These are phyloP conservation scores for Brachionus manjavacas DNA, from an alignment of 1,140 invertebrate species.

Conservation along the genomic window DNA sequence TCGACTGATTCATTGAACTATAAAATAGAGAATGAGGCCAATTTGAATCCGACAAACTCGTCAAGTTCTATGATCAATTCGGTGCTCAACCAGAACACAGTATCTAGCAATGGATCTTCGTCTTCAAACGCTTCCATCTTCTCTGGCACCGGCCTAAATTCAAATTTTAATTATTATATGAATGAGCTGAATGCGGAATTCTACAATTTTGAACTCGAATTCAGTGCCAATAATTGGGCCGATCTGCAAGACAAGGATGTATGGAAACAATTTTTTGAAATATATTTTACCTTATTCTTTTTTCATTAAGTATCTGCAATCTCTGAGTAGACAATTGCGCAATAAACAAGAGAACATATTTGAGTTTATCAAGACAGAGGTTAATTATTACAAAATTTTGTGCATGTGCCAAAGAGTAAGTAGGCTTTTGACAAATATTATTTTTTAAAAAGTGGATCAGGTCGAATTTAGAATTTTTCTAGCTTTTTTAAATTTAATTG, in stretches of 20 bases:
- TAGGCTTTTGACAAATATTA: not conserved
- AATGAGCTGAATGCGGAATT: conserved; percentile 27
- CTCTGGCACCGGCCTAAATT: conserved; percentile 11
- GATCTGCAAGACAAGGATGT: conserved; percentile 15
- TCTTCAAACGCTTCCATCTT: not conserved
- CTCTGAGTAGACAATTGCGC: conserved; percentile 2
- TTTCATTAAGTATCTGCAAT: conserved; percentile 4
- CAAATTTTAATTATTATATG: conserved; percentile 23
- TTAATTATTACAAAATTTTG: conserved; percentile 42
- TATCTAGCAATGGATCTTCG: not conserved
- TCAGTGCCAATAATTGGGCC: conserved; percentile 38
- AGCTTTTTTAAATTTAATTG: not conserved
- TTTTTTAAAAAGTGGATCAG: not conserved
- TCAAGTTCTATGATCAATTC: not conserved
- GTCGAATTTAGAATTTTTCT: not conserved
- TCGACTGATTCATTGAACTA: conserved; percentile 9
- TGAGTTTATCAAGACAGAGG: conserved; percentile 40
- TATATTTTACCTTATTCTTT: not conserved
- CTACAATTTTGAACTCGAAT: not conserved
- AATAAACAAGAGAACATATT: conserved; percentile 42
- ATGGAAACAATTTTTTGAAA: not conserved
- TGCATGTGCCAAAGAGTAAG: conserved; percentile 31
- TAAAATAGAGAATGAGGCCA: not conserved
- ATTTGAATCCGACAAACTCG: not conserved
- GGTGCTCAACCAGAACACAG: not conserved